These are phyloP conservation scores for Micrasema longulum DNA, from an alignment of 1,140 invertebrate genomes.

Conservation along the genomic window DNA sequence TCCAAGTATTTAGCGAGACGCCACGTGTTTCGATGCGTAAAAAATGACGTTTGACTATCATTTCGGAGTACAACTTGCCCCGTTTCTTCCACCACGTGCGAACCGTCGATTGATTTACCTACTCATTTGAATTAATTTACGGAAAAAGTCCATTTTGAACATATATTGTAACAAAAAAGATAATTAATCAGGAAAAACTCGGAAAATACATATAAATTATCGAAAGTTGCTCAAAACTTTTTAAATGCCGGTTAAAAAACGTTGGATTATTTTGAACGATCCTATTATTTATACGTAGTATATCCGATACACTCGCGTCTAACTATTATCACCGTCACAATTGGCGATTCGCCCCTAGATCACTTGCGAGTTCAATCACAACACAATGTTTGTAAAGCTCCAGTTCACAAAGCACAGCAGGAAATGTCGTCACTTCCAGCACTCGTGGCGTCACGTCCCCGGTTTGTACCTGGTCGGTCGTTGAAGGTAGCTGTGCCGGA, in stretches of 20 bases:
- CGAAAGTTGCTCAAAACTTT: neutral
- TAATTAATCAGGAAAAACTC: neutral
- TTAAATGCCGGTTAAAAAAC: neutral
- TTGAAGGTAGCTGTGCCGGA: conserved; percentile 60
- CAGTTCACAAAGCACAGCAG: conserved; percentile 15
- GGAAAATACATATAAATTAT: neutral
- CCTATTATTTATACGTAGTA: neutral
- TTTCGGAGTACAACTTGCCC: neutral
- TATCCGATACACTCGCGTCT: neutral
- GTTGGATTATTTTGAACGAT: neutral
- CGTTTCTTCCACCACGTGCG: neutral
- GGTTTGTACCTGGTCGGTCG: conserved; percentile 66
- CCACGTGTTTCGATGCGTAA: neutral
- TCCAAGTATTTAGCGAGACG: neutral
- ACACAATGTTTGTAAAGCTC: conserved; percentile 25
- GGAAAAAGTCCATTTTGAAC: too few relatives aligned
- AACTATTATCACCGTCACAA: conserved; percentile 2
- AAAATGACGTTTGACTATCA: conserved; percentile 8
- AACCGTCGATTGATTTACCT: neutral
- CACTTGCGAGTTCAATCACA: conserved; percentile 3
- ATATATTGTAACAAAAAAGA: neutral
- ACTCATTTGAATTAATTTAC: neutral
- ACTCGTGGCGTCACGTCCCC: neutral
- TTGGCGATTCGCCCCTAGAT: neutral
- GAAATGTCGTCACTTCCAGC: neutral